phyloP scores from a whole-genome alignment of 2,113 vertebrate species.

The Saguinus midas region DNA sequence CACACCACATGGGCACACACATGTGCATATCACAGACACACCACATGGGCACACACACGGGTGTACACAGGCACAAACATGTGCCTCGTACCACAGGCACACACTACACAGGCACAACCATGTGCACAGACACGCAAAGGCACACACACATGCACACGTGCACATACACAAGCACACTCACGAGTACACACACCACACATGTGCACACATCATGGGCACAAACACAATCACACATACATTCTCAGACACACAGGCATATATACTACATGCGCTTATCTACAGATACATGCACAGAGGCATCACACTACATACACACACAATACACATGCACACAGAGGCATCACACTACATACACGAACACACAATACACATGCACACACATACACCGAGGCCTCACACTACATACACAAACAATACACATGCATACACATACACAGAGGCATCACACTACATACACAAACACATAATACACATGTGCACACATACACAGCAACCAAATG shows the following conservation, averaged over 20 bases:
- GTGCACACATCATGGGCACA: neutral
- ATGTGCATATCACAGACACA: neutral
- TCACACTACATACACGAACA: no score
- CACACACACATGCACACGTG: no score
- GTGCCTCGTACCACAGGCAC: neutral
- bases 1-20: neutral
- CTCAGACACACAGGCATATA: neutral
- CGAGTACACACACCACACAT: neutral
- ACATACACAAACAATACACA: neutral
- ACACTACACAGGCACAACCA: no score
- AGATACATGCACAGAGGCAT: no score
- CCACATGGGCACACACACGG: neutral
- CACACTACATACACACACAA: no score
- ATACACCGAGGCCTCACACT: neutral
- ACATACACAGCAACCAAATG: neutral
- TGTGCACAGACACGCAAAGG: neutral
- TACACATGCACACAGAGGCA: neutral
- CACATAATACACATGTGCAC: neutral
- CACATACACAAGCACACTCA: no score
- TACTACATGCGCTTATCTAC: neutral
- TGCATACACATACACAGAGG: neutral
- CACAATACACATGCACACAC: neutral
- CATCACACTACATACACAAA: no score
- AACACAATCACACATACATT: no score
- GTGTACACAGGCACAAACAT: no score